Evolutionary conservation across 2,113 vertebrate species (phyloP).

Genomic region (Pitta sordida): DNA sequence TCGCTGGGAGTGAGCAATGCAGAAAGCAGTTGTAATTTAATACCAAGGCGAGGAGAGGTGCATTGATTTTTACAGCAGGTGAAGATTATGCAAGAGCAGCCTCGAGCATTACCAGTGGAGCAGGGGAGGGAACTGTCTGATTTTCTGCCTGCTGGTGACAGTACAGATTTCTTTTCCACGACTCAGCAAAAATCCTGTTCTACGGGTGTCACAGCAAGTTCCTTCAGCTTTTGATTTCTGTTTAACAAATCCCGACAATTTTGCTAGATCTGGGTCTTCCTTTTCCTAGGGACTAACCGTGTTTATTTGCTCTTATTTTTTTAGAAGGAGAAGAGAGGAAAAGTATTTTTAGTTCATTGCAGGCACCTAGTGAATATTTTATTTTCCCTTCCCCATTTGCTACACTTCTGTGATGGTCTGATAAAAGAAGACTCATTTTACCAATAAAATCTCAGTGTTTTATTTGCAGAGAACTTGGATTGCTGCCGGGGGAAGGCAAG

Average conservation of each 20-base stretch:
- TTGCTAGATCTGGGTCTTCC: not conserved
- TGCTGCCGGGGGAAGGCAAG: not conserved
- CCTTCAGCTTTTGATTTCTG: slow-evolving; percentile 5
- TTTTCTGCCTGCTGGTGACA: slow-evolving; percentile 49
- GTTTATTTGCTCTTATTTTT: not conserved
- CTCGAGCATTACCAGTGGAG: not conserved
- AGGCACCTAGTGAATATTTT: not conserved
- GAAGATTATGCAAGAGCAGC: slow-evolving; percentile 52
- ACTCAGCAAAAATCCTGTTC: slow-evolving; percentile 57
- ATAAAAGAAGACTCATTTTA: not conserved
- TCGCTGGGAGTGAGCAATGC: slow-evolving; percentile 5
- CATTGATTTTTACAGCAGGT: slow-evolving; percentile 63
- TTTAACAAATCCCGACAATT: not conserved
- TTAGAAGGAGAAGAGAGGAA: not conserved
- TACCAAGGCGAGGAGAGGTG: slow-evolving; percentile 47
- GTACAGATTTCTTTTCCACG: slow-evolving; percentile 39
- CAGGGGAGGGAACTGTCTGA: slow-evolving; percentile 19
- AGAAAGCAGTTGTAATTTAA: slow-evolving; percentile 59
- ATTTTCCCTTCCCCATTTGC: not conserved
- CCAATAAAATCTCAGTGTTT: not conserved
- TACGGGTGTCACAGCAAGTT: not conserved
- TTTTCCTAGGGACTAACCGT: not conserved
- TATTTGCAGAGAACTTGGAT: not conserved
- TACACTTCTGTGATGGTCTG: not conserved
- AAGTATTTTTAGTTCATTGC: not conserved